Conservation (phyloP, 2,888 invertebrate genomes). For the Dolomedes plantarius region DNA sequence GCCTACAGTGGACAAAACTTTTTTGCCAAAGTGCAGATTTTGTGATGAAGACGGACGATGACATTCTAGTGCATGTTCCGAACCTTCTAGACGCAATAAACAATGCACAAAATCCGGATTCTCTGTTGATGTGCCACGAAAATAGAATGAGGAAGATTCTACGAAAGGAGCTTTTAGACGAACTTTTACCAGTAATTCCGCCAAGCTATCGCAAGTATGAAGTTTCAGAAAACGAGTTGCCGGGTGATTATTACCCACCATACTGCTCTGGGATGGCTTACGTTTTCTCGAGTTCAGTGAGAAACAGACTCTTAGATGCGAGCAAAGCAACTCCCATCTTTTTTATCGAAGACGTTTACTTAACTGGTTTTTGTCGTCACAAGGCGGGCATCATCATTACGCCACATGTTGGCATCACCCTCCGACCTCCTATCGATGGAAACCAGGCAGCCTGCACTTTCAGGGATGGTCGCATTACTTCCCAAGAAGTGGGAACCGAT, state of each 20-base stretch:
- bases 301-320: conserved; percentile 70
- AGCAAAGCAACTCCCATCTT: conserved; percentile 73
- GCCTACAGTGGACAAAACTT: conserved; percentile 73
- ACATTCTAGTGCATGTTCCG: conserved; percentile 74
- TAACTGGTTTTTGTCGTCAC: conserved; percentile 74
- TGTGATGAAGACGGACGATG: conserved; percentile 74
- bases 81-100: conserved; percentile 73
- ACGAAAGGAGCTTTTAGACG: conserved; percentile 49
- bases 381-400: conserved; percentile 72
- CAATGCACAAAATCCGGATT: conserved; percentile 12
- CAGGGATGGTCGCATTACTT: conserved; percentile 73
- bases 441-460: conserved; percentile 70
- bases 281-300: conserved; percentile 70
- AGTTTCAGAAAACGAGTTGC: conserved; percentile 70
- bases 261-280: conserved; percentile 74
- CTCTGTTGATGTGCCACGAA: conserved; percentile 72
- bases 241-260: conserved; percentile 73
- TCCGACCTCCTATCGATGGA: conserved; percentile 68
- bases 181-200: conserved; percentile 15
- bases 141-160: conserved; percentile 72
- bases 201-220: conserved; percentile 70
- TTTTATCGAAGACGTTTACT: conserved; percentile 74
- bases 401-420: conserved; percentile 70
- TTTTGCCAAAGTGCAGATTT: conserved; percentile 72
- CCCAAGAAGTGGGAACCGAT: conserved; percentile 72